A percentile compares a stretch with the other conserved stretches of the same genome.
These are phyloP conservation scores for Vanessa atalanta DNA, from an alignment of 1,140 invertebrate species.

Conservation along the genomic window DNA sequence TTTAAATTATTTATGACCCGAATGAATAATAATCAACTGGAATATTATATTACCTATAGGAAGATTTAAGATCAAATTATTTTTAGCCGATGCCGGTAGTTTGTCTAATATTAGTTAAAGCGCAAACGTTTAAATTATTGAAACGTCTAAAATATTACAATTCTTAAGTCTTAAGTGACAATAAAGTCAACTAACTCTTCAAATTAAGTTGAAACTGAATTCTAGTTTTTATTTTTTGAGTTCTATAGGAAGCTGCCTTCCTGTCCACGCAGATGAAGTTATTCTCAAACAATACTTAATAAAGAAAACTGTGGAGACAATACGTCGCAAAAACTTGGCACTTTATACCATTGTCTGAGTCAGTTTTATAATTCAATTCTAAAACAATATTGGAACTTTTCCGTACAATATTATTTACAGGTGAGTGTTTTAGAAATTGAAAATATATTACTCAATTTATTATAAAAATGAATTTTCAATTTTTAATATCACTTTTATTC, in stretches of 20 bases:
- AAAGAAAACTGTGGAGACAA: conserved; percentile 15
- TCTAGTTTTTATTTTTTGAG: background rate
- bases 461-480: background rate
- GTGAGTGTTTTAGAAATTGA: background rate
- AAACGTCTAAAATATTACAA: too few relatives aligned
- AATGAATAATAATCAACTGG: too few relatives aligned
- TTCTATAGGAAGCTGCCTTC: background rate
- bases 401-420: conserved; percentile 1
- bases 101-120: too few relatives aligned
- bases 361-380: conserved; percentile 23
- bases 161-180: too few relatives aligned
- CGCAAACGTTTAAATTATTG: too few relatives aligned
- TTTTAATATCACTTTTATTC: too few relatives aligned
- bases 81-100: too few relatives aligned
- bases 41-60: too few relatives aligned
- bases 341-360: conserved; percentile 16
- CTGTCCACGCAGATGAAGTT: conserved; percentile 16
- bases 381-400: conserved; percentile 13
- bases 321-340: conserved; percentile 23
- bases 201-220: background rate
- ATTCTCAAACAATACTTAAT: conserved; percentile 18
- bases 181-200: too few relatives aligned
- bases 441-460: background rate
- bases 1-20: too few relatives aligned
- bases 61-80: too few relatives aligned